Evolutionary conservation across 2,888 invertebrate species (phyloP).

Genomic region (Ormyrus nitidulus): DNA sequence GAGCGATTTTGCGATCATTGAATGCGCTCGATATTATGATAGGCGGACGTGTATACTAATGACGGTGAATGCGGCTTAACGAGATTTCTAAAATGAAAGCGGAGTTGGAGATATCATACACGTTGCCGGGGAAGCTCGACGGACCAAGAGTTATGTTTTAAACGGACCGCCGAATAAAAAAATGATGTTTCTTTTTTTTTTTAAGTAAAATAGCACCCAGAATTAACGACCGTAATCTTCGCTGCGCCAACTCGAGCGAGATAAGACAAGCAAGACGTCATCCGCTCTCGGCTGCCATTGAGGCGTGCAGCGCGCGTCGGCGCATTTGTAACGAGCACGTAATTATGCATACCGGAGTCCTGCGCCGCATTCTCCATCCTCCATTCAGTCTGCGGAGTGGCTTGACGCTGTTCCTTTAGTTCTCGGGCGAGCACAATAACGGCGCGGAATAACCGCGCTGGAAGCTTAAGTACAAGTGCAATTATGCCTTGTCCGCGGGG

Average conservation of each 20-base stretch:
- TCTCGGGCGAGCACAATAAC: slow-evolving; percentile 10
- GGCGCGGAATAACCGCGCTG: slow-evolving; percentile 6
- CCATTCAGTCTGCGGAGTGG: neutral
- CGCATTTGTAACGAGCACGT: slow-evolving; percentile 43
- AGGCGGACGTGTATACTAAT: too few relatives aligned
- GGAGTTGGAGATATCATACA: too few relatives aligned
- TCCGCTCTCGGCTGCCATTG: neutral
- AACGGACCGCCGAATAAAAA: too few relatives aligned
- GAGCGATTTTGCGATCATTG: too few relatives aligned
- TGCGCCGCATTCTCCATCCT: neutral
- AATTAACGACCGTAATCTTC: neutral
- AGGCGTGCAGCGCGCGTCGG: neutral
- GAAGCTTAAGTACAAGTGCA: neutral
- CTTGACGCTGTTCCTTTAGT: neutral
- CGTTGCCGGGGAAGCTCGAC: too few relatives aligned
- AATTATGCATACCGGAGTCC: slow-evolving; percentile 46
- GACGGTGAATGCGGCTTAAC: too few relatives aligned
- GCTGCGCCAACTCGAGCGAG: neutral
- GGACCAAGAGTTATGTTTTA: too few relatives aligned
- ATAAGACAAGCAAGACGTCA: neutral
- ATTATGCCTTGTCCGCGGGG: too few relatives aligned
- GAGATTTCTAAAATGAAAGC: too few relatives aligned
- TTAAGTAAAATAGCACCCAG: too few relatives aligned
- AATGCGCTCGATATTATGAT: too few relatives aligned
- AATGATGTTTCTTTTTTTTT: too few relatives aligned